Conservation (phyloP, 2,113 vertebrate species). For the Bufo gargarizans region DNA sequence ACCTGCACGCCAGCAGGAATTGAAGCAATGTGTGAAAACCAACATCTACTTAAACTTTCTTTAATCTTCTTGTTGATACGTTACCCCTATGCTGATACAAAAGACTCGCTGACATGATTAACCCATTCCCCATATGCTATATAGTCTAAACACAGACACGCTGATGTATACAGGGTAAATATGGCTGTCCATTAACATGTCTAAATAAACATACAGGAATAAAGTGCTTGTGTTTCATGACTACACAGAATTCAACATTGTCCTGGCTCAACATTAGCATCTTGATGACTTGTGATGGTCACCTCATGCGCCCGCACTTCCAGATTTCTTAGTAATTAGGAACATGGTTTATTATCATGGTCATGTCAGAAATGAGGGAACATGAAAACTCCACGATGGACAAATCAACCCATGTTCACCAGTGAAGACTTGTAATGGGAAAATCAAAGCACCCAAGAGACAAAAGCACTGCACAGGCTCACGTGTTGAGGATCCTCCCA, state of each 20-base stretch:
- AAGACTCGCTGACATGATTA: conserved; percentile 19
- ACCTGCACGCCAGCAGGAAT: conserved; percentile 15
- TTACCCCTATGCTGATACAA: conserved; percentile 39
- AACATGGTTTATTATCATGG: too few relatives aligned
- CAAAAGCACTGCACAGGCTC: too few relatives aligned
- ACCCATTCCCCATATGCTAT: neutral
- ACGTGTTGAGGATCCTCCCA: too few relatives aligned
- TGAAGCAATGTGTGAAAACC: conserved; percentile 29
- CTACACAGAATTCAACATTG: neutral
- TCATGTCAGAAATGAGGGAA: too few relatives aligned
- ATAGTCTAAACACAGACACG: conserved; percentile 32
- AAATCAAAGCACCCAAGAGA: too few relatives aligned
- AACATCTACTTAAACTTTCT: conserved; percentile 36
- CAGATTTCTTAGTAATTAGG: neutral
- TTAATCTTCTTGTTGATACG: conserved; percentile 43
- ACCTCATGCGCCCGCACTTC: neutral
- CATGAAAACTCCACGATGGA: too few relatives aligned
- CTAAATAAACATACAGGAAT: conserved; percentile 17
- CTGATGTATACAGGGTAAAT: conserved; percentile 11
- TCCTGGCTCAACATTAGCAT: neutral
- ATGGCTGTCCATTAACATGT: neutral
- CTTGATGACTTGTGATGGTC: neutral
- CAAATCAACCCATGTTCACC: too few relatives aligned
- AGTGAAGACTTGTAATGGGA: too few relatives aligned
- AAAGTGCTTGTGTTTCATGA: neutral